Base-by-base conservation (phyloP, 2,797 vertebrate genomes). In the Malurus leucopterus region DNA sequence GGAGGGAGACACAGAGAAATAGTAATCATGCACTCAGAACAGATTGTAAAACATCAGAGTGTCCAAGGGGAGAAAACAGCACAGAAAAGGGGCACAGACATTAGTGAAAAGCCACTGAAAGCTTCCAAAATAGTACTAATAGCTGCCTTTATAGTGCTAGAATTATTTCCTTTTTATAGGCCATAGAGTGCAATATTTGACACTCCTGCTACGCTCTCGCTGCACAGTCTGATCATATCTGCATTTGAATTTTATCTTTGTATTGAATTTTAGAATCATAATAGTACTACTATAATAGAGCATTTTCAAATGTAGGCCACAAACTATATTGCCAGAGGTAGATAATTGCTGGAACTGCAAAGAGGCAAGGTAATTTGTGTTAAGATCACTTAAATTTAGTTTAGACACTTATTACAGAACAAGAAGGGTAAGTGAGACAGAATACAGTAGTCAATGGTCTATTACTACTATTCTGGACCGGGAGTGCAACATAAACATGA, bases 41-140 rank as follows among this genome's bases (percentile, higher is more conserved):
- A 91, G 85, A 89, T 53, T 89, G 67, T 85, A 90, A 92, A 93
- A 93, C 92, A 93, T 95, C 85, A 90, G 86, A 79, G 88, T 91
- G 90, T 89, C 89, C 74, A 29, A 92, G 54, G 89, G 67, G 61
- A 93, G 83, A 92, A 93, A 95, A 92, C 92, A 91, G 83, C 91
- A 93, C 93, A 95, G 91, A 89, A 90, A 40, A 89, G 88, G 83
- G 84, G 76, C 89, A 93, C 93, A 91, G 83, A 92, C 95, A 92
- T 84, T 86, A 82, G 91, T 94, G 94, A 95, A 94, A 91, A 94
- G 92, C 89, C 92, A 95, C 92, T 46, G 71, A 95, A 92, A 94
- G 83, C 91, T 93, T 94, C 93, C 95, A 95, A 92, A 95, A 95
- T 93, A 95, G 93, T 94, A 95, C 90, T 94, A 95, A 94, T 93